Evolutionary conservation across 2,113 vertebrate genomes (phyloP), one percentile per base, ranked within the genome.

Genomic region (Rhegmatorhina hoffmannsi): DNA sequence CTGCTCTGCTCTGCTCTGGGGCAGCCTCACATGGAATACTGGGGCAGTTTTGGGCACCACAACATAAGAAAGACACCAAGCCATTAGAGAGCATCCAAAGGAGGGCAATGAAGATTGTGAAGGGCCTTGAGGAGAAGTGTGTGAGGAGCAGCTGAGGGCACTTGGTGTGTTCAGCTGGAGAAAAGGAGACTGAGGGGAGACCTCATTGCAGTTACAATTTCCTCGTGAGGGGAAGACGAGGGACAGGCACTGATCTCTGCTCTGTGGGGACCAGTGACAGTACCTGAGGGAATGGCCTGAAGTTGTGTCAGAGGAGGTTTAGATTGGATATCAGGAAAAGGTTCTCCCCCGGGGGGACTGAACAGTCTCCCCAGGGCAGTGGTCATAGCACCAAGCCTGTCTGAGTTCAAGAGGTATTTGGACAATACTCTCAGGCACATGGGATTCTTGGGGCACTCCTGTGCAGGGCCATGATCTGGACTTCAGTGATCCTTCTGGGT

Each of bases 21-120:
- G 13, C 1, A 0, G 25, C 34, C 44, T 69, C 63, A 18, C 15
- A 6, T 53, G 0, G 0, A 28, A 38, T 38, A 1, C 14, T 78
- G 26, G 17, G 17, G 5, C 46, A 53, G 14, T 19, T 62, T 53
- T 5, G n/a, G 47, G 8, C 7, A 8, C 18, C 28, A 46, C 7
- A 7, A 1, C 10, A 3, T 18, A 12, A 33, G 4, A 49, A n/a
- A 43, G 8, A 8, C 12, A 19, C 2, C 7, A 29, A 47, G 10
- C 7, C n/a, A 5, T 4, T 10, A 29, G 7, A 60, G 6, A 36
- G 29, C n/a, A 29, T 63, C 40, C 14, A 17, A n/a, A 40, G 53
- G 40, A 13, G 62, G 8, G 16, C 40, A 4, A 3, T 3, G 4
- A 55, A 6, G 28, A n/a, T 47, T 19, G 5, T 62, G 47, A 24